Evolutionary conservation across 2,113 vertebrate species (phyloP), one percentile per base, ranked within the genome.

Genomic region (Vombatus ursinus): DNA sequence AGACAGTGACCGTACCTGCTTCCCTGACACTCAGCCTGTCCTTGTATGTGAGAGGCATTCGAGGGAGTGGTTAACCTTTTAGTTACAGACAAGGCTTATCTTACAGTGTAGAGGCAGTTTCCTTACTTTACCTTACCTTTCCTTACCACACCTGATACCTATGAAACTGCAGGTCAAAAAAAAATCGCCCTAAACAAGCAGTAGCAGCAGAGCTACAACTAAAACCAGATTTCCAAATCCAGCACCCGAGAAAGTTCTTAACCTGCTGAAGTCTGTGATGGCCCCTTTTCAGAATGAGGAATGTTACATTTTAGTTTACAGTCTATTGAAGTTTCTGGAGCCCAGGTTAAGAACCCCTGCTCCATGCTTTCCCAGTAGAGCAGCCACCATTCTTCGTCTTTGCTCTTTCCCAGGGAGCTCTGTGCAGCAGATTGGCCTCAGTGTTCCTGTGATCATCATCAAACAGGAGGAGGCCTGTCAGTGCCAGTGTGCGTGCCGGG

Each of bases 381-480:
- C 97, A 97, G 97, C 95, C 91, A 93, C 96, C 95, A 93, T 92
- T 96, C 50, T 97, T 92, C 97, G 3, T 96, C 92, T 98, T 28
- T 94, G 77, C 97, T 97, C 98, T 97, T 98, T 96, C 96, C n/a
- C 98, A 99, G 99, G 99, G 96, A 99, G 96, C 97, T 98, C 99
- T 1, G 99, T 99, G 95, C 99, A 99, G 97, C 99, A 99, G 98
- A 99, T 99, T 12, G 99, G 99, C 96, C 99, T 99, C 98, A 99
- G 99, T 89, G 99, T 99, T 97, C 99, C 99, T 3, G 99, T 99
- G 97, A 99, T 99, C 98, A 99, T 99, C 98, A 99, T 99, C 98
- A 99, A 99, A 98, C 99, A 99, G 98, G 99, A 99, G 98, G 99
- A 99, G 97, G 99, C 99, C 48, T 99, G 99, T 98, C 99, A 99